Conservation (phyloP, 2,888 invertebrate genomes). For the Eristalinus sepulchralis region DNA sequence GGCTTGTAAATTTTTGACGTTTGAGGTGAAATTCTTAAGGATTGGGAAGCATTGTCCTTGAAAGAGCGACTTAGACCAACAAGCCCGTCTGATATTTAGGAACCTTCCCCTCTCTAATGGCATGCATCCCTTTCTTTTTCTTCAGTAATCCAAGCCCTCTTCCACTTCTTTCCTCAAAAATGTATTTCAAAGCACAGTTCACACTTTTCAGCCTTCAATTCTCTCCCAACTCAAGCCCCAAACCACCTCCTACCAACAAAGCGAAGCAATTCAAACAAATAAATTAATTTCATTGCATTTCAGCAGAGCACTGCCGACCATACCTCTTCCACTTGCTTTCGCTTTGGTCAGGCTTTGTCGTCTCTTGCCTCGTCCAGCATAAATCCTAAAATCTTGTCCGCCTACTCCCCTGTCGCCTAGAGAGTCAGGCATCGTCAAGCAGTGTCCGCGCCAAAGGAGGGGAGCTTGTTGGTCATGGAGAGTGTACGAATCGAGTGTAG, state of each 20-base stretch:
- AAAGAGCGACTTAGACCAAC: too few species aligned
- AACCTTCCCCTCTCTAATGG: too few species aligned
- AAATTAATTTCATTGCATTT: constrained; percentile 50
- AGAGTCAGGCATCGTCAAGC: background rate
- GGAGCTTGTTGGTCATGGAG: background rate
- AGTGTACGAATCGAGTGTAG: background rate
- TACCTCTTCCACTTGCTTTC: background rate
- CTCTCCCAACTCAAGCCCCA: background rate
- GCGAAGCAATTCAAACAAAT: constrained; percentile 4
- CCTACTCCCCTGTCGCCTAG: background rate
- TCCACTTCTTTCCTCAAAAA: too few species aligned
- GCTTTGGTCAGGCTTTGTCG: background rate
- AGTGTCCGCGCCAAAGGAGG: too few species aligned
- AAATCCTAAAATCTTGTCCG: constrained; percentile 10
- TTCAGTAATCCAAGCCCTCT: too few species aligned
- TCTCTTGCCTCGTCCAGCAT: constrained; percentile 7
- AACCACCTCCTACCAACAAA: background rate
- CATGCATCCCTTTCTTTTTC: too few species aligned
- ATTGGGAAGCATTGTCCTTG: too few species aligned
- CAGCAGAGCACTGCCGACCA: background rate
- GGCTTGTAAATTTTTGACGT: too few species aligned
- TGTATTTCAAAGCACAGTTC: too few species aligned
- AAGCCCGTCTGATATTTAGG: too few species aligned
- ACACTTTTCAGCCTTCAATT: too few species aligned
- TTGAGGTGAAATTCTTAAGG: too few species aligned